A percentile compares a stretch with the other conserved stretches of the same genome.
Conservation (phyloP, 2,113 vertebrate genomes). For the Nesoenas mayeri region DNA sequence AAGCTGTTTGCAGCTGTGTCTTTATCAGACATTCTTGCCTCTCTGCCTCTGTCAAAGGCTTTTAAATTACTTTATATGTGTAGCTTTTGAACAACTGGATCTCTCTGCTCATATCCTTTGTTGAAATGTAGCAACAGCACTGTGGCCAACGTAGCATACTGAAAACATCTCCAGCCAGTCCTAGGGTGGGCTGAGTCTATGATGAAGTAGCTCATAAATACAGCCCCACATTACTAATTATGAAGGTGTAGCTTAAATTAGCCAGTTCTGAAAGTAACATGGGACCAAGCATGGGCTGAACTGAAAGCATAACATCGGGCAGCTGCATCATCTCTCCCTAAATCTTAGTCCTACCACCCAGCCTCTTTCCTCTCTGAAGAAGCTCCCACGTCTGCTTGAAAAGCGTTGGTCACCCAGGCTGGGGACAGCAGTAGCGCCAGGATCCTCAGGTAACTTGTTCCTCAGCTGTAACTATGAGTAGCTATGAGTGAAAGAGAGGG, state of each 20-base stretch:
- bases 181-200: neutral
- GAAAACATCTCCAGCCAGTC: neutral
- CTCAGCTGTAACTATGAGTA: neutral
- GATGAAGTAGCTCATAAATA: neutral
- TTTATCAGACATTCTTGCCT: slow-evolving; percentile 66
- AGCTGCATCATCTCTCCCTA: neutral
- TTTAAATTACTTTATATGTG: slow-evolving; percentile 66
- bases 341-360: neutral
- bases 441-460: neutral
- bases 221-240: neutral
- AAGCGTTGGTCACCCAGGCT: neutral
- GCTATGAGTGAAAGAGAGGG: neutral
- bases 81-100: slow-evolving; percentile 54
- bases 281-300: neutral
- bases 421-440: neutral
- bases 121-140: slow-evolving; percentile 2
- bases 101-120: slow-evolving; percentile 45
- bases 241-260: neutral
- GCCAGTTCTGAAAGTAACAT: neutral
- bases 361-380: neutral
- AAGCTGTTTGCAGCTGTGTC: slow-evolving; percentile 61
- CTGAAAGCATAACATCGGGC: neutral
- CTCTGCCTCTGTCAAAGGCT: slow-evolving; percentile 44
- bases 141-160: neutral
- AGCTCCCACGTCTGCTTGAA: neutral